phyloP scores from a whole-genome alignment of 2,888 invertebrate species.

The Platycheirus rosarum region DNA sequence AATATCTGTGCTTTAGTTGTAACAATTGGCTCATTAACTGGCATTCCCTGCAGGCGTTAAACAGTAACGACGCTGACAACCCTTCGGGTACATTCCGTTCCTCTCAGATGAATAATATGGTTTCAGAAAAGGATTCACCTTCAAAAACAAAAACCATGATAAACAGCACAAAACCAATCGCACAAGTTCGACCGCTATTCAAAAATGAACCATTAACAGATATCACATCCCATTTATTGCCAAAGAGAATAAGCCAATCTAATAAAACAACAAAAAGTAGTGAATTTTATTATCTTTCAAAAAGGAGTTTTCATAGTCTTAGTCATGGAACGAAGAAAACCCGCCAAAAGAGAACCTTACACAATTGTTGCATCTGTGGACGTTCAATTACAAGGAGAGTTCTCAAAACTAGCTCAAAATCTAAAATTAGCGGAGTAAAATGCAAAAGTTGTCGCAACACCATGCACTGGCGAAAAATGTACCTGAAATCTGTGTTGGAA shows the following conservation, averaged over 20 bases:
- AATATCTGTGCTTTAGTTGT: constrained; percentile 82
- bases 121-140: constrained; percentile 71
- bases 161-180: constrained; percentile 71
- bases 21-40: constrained; percentile 83
- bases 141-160: constrained; percentile 32
- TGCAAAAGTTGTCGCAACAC: constrained; percentile 77
- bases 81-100: constrained; percentile 79
- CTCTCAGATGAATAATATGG: constrained; percentile 78
- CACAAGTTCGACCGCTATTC: constrained; percentile 75
- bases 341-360: constrained; percentile 75
- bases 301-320: constrained; percentile 51
- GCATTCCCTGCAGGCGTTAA: constrained; percentile 81
- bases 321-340: constrained; percentile 61
- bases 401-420: constrained; percentile 21
- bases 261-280: constrained; percentile 52
- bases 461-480: constrained; percentile 76
- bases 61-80: constrained; percentile 81
- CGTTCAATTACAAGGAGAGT: constrained; percentile 75
- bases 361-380: constrained; percentile 77
- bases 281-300: constrained; percentile 72
- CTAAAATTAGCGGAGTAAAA: constrained; percentile 65
- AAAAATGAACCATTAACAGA: constrained; percentile 22
- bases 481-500: constrained; percentile 73
- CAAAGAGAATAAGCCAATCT: constrained; percentile 37
- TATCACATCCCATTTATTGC: constrained; percentile 21